Percentiles rank a stretch among this genome's conserved stretches.
These are phyloP conservation scores for Phrynocephalus versicolor DNA, from an alignment of 2,113 vertebrate genomes.

Conservation along the genomic window DNA sequence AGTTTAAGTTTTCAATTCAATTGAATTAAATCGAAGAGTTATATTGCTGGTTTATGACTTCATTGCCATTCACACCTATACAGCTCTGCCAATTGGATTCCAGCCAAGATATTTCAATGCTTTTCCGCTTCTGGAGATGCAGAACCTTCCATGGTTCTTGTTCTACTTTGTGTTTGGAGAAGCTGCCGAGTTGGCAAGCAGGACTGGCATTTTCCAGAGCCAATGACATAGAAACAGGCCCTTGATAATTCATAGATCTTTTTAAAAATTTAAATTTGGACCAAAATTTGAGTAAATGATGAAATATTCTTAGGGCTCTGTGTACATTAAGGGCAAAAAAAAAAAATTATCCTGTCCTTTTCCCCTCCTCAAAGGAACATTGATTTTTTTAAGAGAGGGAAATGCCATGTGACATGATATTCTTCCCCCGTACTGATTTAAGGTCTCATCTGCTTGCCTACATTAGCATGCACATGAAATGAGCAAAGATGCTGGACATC, in stretches of 20 bases:
- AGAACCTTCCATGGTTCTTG: background rate
- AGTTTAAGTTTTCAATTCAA: no score
- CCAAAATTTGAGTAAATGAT: slow-evolving; percentile 47
- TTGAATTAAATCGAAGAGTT: no score
- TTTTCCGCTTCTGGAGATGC: no score
- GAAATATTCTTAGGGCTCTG: slow-evolving; percentile 57
- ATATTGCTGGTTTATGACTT: no score
- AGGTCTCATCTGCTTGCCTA: background rate
- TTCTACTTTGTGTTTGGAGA: slow-evolving; percentile 18
- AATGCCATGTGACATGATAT: background rate
- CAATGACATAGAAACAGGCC: slow-evolving; percentile 36
- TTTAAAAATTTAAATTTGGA: slow-evolving; percentile 68
- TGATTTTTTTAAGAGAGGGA: slow-evolving; percentile 56
- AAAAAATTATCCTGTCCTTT: rapidly evolving
- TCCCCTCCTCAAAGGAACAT: slow-evolving; percentile 16
- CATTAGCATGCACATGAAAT: background rate
- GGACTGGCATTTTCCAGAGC: slow-evolving; percentile 56
- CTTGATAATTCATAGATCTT: slow-evolving; percentile 66
- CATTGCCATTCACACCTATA: no score
- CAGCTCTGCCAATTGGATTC: no score
- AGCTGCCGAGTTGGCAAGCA: slow-evolving; percentile 37
- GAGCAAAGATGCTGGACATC: background rate
- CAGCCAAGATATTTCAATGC: no score
- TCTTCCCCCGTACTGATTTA: background rate
- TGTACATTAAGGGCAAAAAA: slow-evolving; percentile 53